Percentiles rank a stretch among this genome's conserved stretches.
Conservation (phyloP, 1,140 invertebrate species). For the Eueides isabella region DNA sequence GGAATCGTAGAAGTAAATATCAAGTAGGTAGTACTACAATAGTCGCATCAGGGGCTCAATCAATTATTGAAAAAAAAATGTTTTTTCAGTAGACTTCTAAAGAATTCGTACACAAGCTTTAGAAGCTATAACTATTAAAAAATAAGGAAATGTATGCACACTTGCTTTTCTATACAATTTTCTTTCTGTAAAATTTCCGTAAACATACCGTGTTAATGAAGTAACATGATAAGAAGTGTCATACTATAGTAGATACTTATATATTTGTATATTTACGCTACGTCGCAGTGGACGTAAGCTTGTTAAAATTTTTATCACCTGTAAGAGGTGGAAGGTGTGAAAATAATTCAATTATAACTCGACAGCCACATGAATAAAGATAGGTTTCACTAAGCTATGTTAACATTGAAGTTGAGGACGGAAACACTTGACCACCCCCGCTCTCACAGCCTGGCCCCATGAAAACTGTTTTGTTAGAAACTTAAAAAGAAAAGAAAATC, state of each 20-base stretch:
- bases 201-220: not conserved
- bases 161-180: too few relatives aligned
- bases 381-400: slow-evolving; percentile 42
- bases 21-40: too few relatives aligned
- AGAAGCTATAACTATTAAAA: too few relatives aligned
- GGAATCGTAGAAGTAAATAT: too few relatives aligned
- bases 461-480: slow-evolving; percentile 39
- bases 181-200: not conserved
- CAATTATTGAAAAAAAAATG: too few relatives aligned
- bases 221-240: not conserved
- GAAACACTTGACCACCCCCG: slow-evolving; percentile 42
- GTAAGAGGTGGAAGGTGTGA: slow-evolving; percentile 36
- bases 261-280: not conserved
- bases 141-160: too few relatives aligned
- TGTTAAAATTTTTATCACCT: not conserved
- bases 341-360: slow-evolving; percentile 44
- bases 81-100: too few relatives aligned
- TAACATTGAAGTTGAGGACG: slow-evolving; percentile 41
- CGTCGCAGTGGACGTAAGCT: not conserved
- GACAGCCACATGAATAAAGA: slow-evolving; percentile 42
- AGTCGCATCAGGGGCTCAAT: too few relatives aligned
- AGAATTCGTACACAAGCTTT: too few relatives aligned
- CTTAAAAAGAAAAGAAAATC: slow-evolving; percentile 40
- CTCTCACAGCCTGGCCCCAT: slow-evolving; percentile 29
- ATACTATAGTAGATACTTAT: not conserved